phyloP scores from a whole-genome alignment of 1,140 invertebrate species.

The Drosophila lacteicornis region DNA sequence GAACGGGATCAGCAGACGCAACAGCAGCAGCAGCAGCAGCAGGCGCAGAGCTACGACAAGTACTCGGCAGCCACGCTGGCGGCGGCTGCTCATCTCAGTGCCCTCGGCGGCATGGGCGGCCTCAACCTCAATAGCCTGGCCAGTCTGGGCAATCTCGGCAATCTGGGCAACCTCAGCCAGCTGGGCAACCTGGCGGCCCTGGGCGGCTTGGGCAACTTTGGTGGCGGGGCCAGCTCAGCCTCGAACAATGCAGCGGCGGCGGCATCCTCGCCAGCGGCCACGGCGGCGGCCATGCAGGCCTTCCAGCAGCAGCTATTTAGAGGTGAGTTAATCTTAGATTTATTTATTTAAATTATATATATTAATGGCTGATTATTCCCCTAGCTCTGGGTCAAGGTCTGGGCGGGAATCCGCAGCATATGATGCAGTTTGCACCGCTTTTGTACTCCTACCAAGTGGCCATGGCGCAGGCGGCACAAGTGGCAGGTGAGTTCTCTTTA shows the following conservation, averaged over 20 bases:
- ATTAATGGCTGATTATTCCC: neutral
- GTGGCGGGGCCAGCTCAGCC: conserved; percentile 85
- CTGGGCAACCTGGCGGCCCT: conserved; percentile 80
- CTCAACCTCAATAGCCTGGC: conserved; percentile 76
- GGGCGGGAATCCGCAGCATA: conserved; percentile 89
- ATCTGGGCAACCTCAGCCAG: conserved; percentile 77
- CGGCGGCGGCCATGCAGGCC: conserved; percentile 92
- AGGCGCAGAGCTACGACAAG: conserved; percentile 85
- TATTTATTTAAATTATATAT: neutral
- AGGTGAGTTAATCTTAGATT: conserved; percentile 85
- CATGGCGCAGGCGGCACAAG: conserved; percentile 91
- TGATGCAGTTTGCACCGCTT: conserved; percentile 93
- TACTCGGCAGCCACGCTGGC: conserved; percentile 85
- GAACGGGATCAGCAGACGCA: conserved; percentile 80
- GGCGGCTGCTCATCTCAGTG: conserved; percentile 83
- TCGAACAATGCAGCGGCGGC: conserved; percentile 85
- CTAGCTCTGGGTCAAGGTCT: conserved; percentile 77
- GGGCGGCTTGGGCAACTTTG: conserved; percentile 77
- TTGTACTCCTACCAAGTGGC: conserved; percentile 94
- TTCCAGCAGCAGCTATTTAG: conserved; percentile 91
- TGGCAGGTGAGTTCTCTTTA: conserved; percentile 84
- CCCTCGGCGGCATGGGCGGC: conserved; percentile 75
- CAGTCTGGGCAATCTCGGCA: conserved; percentile 67
- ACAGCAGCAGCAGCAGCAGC: conserved; percentile 78
- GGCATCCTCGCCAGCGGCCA: conserved; percentile 86